phyloP scores from a whole-genome alignment of 2,797 vertebrate species.

The Enteromius fasciolatus region DNA sequence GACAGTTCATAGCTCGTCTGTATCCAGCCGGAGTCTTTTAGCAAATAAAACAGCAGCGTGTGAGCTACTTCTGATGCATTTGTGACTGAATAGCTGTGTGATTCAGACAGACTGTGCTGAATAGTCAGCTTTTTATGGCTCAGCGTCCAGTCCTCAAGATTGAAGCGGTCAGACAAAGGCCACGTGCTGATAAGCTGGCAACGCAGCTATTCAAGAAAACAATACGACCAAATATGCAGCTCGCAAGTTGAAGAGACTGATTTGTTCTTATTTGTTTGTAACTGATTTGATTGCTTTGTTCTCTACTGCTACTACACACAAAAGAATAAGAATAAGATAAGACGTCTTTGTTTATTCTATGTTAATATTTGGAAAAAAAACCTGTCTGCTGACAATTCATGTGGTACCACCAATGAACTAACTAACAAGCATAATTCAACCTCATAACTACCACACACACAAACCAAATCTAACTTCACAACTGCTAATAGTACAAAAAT shows the following conservation, averaged over 20 bases:
- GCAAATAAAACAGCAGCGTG: slow-evolving; percentile 43
- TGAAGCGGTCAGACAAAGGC: slow-evolving; percentile 33
- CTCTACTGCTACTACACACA: neutral
- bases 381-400: neutral
- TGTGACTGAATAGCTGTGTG: slow-evolving; percentile 40
- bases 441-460: neutral
- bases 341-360: neutral
- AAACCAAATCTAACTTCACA: neutral
- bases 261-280: slow-evolving; percentile 8
- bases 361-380: neutral
- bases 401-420: neutral
- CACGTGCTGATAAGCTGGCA: slow-evolving; percentile 38
- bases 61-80: slow-evolving; percentile 28
- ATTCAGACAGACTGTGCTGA: slow-evolving; percentile 46
- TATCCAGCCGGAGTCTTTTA: slow-evolving; percentile 52
- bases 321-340: neutral
- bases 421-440: neutral
- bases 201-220: slow-evolving; percentile 33
- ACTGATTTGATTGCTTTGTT: slow-evolving; percentile 12
- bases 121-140: slow-evolving; percentile 44
- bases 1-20: slow-evolving; percentile 7
- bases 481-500: neutral
- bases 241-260: slow-evolving; percentile 11
- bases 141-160: slow-evolving; percentile 43
- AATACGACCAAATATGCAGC: slow-evolving; percentile 32